Conservation (phyloP, 2,797 vertebrate species). For the Xiphorhynchus erythropygius region DNA sequence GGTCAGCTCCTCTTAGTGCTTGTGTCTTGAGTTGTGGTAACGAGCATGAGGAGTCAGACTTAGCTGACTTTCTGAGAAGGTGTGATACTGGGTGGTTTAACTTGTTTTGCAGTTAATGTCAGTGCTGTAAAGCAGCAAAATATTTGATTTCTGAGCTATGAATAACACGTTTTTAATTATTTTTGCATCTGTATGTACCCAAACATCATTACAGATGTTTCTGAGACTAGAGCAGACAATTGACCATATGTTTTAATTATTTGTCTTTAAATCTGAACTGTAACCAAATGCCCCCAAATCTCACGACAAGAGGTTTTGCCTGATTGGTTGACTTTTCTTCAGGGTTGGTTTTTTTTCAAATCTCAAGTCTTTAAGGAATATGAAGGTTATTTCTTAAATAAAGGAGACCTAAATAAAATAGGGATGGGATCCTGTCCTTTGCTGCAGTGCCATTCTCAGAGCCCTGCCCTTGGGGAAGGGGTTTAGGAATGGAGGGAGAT, state of each 20-base stretch:
- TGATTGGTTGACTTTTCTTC: background rate
- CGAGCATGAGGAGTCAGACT: background rate
- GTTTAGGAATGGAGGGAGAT: background rate
- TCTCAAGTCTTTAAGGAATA: background rate
- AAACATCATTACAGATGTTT: background rate
- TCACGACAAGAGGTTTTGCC: background rate
- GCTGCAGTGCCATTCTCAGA: background rate
- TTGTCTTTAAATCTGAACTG: background rate
- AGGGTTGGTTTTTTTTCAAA: background rate
- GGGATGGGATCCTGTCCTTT: rapidly evolving
- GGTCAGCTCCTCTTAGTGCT: background rate
- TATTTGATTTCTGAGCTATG: background rate
- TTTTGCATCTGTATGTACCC: background rate
- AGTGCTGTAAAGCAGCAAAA: background rate
- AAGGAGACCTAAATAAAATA: background rate
- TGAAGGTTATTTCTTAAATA: background rate
- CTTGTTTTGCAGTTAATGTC: background rate
- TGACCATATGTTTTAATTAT: background rate
- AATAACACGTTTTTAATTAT: background rate
- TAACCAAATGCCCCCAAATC: background rate
- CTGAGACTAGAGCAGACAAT: background rate
- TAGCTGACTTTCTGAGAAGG: background rate
- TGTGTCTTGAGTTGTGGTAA: background rate
- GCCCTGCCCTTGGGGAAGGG: background rate
- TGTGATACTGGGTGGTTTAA: background rate